Evolutionary conservation across 2,113 vertebrate species (phyloP).

Genomic region (Mustela nigripes): DNA sequence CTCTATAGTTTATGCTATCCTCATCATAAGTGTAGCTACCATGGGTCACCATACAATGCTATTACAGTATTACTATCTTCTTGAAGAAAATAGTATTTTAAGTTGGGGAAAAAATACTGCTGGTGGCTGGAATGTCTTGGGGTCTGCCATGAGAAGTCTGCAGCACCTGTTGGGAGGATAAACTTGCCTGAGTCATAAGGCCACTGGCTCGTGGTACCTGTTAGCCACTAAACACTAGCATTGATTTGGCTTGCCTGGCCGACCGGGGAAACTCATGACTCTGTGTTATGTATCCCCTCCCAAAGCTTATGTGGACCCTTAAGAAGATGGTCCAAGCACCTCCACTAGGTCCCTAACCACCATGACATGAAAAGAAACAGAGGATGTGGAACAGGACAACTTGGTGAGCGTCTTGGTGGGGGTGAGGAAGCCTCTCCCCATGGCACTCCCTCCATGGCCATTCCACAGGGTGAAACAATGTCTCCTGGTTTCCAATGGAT

Average conservation of each 20-base stretch:
- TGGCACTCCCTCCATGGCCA: neutral
- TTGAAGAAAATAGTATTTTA: neutral
- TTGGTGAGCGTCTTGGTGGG: neutral
- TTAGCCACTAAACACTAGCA: rapidly evolving
- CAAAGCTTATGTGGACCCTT: neutral
- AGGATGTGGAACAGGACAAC: neutral
- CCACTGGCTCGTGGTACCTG: rapidly evolving
- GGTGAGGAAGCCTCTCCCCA: neutral
- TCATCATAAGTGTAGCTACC: neutral
- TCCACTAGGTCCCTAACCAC: neutral
- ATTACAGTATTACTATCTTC: neutral
- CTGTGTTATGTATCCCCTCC: neutral
- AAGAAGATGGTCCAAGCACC: neutral
- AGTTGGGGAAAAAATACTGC: neutral
- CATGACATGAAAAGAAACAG: neutral
- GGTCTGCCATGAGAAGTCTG: neutral
- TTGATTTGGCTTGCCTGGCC: neutral
- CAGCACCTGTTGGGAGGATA: neutral
- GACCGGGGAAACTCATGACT: neutral
- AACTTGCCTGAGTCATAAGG: neutral
- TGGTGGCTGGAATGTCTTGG: neutral
- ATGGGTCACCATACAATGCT: neutral
- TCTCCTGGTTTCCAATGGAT: neutral
- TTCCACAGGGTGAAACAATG: neutral
- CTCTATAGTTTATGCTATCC: neutral